A percentile compares a stretch with the other conserved stretches of the same genome.
These are phyloP conservation scores for Mus musculus DNA, from an alignment of 2,113 vertebrate genomes.

Conservation along the genomic window DNA sequence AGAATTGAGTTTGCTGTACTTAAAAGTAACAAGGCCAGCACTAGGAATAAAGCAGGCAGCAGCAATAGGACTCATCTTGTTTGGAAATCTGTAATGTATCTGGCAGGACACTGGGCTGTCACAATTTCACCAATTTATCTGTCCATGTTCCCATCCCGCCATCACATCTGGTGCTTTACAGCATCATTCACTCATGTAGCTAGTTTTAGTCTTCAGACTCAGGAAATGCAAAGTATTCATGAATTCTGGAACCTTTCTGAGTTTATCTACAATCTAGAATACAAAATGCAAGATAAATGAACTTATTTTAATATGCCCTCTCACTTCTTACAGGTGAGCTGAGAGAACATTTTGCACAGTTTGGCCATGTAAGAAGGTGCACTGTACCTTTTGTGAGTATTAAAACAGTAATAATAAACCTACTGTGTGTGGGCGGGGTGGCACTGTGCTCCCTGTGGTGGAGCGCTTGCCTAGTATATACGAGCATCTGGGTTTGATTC, in stretches of 20 bases:
- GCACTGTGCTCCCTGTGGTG: neutral
- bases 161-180: neutral
- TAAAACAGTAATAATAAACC: neutral
- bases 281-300: neutral
- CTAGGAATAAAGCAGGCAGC: slow-evolving; percentile 18
- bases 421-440: neutral
- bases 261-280: slow-evolving; percentile 20
- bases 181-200: neutral
- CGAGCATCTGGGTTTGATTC: neutral
- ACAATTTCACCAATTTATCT: neutral
- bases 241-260: neutral
- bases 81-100: neutral
- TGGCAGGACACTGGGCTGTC: neutral
- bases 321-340: slow-evolving; percentile 89
- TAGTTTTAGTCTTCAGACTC: slow-evolving; percentile 32
- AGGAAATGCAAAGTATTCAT: slow-evolving; percentile 31
- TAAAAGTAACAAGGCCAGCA: neutral
- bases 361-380: slow-evolving; percentile 91
- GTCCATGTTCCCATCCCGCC: neutral
- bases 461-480: neutral
- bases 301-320: slow-evolving; percentile 27
- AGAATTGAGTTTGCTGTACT: slow-evolving; percentile 1
- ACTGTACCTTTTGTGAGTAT: slow-evolving; percentile 94
- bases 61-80: slow-evolving; percentile 7
- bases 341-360: slow-evolving; percentile 93